These are phyloP conservation scores for Amphipyra tragopoginis DNA, from an alignment of 2,888 invertebrate species.

Conservation along the genomic window DNA sequence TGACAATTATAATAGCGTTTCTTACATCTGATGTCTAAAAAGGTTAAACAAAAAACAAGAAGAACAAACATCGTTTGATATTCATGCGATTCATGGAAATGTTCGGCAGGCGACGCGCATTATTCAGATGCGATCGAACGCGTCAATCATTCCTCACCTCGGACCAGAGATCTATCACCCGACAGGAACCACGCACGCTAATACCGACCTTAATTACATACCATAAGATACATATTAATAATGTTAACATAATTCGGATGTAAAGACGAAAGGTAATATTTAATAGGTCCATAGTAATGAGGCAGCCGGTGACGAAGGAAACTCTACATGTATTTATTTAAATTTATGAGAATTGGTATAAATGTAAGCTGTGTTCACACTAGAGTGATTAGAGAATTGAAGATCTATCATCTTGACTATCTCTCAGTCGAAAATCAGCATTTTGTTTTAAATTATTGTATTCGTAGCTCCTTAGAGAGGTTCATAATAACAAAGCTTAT, in stretches of 20 bases:
- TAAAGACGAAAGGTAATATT: slow-evolving; percentile 68
- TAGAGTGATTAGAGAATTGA: slow-evolving; percentile 9
- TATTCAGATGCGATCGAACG: slow-evolving; percentile 72
- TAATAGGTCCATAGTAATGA: slow-evolving; percentile 81
- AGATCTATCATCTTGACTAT: neutral
- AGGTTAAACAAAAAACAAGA: slow-evolving; percentile 59
- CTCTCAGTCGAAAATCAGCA: neutral
- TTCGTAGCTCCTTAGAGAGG: neutral
- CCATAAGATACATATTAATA: slow-evolving; percentile 52
- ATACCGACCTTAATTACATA: slow-evolving; percentile 52
- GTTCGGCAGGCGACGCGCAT: slow-evolving; percentile 65
- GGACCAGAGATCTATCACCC: slow-evolving; percentile 55
- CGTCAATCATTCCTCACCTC: slow-evolving; percentile 77
- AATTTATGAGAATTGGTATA: slow-evolving; percentile 78
- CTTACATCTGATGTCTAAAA: slow-evolving; percentile 52
- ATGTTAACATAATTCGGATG: slow-evolving; percentile 48
- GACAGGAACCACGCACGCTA: slow-evolving; percentile 22
- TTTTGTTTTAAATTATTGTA: neutral
- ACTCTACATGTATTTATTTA: slow-evolving; percentile 80
- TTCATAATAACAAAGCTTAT: neutral
- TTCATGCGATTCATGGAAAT: slow-evolving; percentile 79
- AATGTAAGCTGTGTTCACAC: slow-evolving; percentile 72
- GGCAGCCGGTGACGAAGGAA: slow-evolving; percentile 71
- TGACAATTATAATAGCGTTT: slow-evolving; percentile 65
- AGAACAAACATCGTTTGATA: slow-evolving; percentile 70